Conservation (phyloP, 1,140 invertebrate genomes). For the Scaptomyza hsui region DNA sequence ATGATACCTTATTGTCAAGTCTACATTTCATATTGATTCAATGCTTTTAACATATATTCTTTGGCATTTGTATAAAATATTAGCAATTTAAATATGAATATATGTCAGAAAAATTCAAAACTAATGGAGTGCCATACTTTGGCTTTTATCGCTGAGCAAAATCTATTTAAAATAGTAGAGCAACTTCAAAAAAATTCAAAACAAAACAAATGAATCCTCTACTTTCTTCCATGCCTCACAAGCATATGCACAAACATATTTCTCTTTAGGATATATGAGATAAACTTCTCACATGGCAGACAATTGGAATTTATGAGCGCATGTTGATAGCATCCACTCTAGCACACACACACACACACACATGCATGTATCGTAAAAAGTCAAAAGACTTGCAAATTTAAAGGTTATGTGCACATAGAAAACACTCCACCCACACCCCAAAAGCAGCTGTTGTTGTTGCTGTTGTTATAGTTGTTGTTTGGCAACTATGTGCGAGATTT, state of each 20-base stretch:
- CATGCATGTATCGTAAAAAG: conserved; percentile 23
- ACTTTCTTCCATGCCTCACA: neutral
- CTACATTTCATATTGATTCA: neutral
- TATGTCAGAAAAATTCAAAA: too few species aligned
- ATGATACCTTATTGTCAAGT: too few species aligned
- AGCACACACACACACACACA: neutral
- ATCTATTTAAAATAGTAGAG: neutral
- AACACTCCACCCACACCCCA: conserved; percentile 26
- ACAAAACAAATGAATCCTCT: neutral
- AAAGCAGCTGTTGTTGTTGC: neutral
- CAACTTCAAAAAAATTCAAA: neutral
- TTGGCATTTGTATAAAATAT: too few species aligned
- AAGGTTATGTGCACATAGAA: conserved; percentile 60
- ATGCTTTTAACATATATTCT: neutral
- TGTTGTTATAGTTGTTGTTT: conserved; percentile 7
- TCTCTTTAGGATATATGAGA: conserved; percentile 7
- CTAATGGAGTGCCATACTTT: neutral
- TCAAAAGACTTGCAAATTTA: conserved; percentile 67
- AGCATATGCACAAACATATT: neutral
- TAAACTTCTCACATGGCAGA: conserved; percentile 27
- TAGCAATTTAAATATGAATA: too few species aligned
- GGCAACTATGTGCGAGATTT: conserved; percentile 65
- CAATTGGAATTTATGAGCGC: conserved; percentile 43
- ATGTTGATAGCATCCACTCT: conserved; percentile 35
- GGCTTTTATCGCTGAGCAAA: neutral